Evolutionary conservation across 2,888 invertebrate genomes (phyloP).

Genomic region (Anodontia alba): DNA sequence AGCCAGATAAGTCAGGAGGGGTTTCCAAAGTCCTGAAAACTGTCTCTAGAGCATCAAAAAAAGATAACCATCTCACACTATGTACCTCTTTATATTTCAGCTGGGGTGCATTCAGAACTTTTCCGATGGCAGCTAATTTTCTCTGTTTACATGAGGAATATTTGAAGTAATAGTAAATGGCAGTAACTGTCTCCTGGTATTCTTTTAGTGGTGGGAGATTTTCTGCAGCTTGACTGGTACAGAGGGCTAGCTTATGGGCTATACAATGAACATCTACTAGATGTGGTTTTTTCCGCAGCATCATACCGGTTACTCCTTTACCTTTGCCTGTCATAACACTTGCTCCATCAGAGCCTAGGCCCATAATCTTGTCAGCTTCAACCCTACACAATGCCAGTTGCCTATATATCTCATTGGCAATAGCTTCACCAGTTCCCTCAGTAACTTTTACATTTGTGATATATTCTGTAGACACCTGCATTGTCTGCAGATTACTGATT

Average conservation of each 20-base stretch:
- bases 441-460: constrained; percentile 12
- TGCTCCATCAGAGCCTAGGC: constrained; percentile 40
- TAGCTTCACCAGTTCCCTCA: constrained; percentile 9
- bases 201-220: constrained; percentile 29
- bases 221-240: constrained; percentile 46
- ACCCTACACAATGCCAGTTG: neutral
- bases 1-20: constrained; percentile 36
- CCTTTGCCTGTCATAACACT: constrained; percentile 49
- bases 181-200: constrained; percentile 42
- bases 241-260: constrained; percentile 46
- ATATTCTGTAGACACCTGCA: neutral
- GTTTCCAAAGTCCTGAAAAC: constrained; percentile 47
- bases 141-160: constrained; percentile 34
- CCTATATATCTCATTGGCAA: constrained; percentile 7
- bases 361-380: neutral
- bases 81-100: constrained; percentile 53
- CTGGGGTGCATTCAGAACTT: constrained; percentile 38
- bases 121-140: constrained; percentile 33
- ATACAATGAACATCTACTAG: constrained; percentile 45
- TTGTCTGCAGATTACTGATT: constrained; percentile 13
- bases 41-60: constrained; percentile 45
- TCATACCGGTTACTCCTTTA: constrained; percentile 37
- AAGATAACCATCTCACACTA: constrained; percentile 23
- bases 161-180: constrained; percentile 51
- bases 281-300: constrained; percentile 37